phyloP scores from a whole-genome alignment of 2,888 invertebrate genomes.

The Pharmacophagus antenor region DNA sequence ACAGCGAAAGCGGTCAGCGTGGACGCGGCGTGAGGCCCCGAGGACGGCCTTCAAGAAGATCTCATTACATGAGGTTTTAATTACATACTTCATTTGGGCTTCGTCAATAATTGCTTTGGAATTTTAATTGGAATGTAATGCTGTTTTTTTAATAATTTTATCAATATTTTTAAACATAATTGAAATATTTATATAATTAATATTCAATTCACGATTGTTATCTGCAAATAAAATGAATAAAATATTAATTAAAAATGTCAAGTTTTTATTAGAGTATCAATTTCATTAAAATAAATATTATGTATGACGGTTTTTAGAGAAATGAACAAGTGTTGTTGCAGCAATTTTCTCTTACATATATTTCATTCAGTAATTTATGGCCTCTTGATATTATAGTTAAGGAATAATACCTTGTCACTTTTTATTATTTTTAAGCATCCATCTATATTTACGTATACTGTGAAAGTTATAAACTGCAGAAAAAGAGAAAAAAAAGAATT shows the following conservation, averaged over 20 bases:
- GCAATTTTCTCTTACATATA: not conserved
- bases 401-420: not conserved
- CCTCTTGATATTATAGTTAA: not conserved
- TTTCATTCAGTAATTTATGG: not conserved
- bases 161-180: not conserved
- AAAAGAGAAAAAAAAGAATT: not conserved
- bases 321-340: too few relatives aligned
- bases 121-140: not conserved
- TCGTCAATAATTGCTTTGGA: not conserved
- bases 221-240: not conserved
- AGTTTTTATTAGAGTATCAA: not conserved
- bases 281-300: not conserved
- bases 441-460: conserved; percentile 20
- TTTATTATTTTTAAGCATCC: conserved; percentile 16
- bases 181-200: not conserved
- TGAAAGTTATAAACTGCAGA: not conserved
- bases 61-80: conserved; percentile 67
- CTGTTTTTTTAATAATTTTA: not conserved
- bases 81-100: not conserved
- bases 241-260: not conserved
- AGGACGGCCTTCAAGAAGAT: conserved; percentile 61
- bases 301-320: too few relatives aligned
- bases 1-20: conserved; percentile 69
- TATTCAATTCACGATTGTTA: not conserved
- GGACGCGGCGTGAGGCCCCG: conserved; percentile 67